Percentiles rank a stretch among this genome's conserved stretches.
These are phyloP conservation scores for Thereva nobilitata DNA, from an alignment of 2,888 invertebrate genomes.

Conservation along the genomic window DNA sequence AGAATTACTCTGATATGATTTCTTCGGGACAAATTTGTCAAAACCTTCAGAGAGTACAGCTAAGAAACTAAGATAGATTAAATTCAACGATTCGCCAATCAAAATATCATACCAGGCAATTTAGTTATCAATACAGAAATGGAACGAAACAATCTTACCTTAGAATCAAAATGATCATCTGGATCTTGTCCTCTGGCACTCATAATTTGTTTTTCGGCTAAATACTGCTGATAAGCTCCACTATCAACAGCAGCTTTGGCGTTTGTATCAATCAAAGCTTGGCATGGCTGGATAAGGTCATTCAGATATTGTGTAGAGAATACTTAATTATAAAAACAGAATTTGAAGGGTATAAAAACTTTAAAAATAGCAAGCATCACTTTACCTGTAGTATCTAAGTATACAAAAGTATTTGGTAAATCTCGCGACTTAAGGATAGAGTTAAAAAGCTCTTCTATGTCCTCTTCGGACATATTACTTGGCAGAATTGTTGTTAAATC, in stretches of 20 bases:
- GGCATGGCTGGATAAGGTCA: slow-evolving; percentile 69
- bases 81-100: no score
- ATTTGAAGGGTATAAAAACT: neutral
- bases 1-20: no score
- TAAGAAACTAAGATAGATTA: no score
- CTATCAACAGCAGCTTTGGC: slow-evolving; percentile 70
- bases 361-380: neutral
- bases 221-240: slow-evolving; percentile 75
- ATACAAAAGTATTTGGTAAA: slow-evolving; percentile 59
- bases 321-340: slow-evolving; percentile 52
- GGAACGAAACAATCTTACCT: slow-evolving; percentile 39
- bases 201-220: slow-evolving; percentile 68
- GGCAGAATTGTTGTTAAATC: slow-evolving; percentile 84
- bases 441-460: slow-evolving; percentile 73
- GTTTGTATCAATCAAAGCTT: slow-evolving; percentile 67
- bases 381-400: slow-evolving; percentile 66
- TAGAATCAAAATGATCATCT: slow-evolving; percentile 53
- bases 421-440: slow-evolving; percentile 64
- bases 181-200: slow-evolving; percentile 39
- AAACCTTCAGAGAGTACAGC: no score
- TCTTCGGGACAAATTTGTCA: no score
- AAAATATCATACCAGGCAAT: neutral
- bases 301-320: slow-evolving; percentile 72
- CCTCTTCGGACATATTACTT: slow-evolving; percentile 76
- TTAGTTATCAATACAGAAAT: neutral